Conservation (phyloP, 2,888 invertebrate species). For the Drosophila conformis region DNA sequence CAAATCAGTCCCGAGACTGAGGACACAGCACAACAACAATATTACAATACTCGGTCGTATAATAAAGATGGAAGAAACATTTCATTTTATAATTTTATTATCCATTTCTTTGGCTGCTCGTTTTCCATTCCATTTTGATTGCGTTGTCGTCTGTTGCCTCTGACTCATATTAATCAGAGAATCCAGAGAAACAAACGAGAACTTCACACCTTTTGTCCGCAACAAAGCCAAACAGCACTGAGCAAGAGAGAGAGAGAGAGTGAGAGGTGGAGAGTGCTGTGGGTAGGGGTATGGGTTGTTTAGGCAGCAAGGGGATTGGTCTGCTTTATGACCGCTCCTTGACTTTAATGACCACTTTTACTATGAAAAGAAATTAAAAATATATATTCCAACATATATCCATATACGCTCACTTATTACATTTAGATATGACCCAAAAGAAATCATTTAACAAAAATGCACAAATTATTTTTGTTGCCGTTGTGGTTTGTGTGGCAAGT, state of each 20-base stretch:
- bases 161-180: constrained; percentile 63
- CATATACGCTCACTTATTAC: constrained; percentile 59
- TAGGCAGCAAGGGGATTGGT: constrained; percentile 49
- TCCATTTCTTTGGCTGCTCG: constrained; percentile 57
- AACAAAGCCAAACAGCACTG: constrained; percentile 43
- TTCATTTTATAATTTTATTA: constrained; percentile 70
- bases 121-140: constrained; percentile 54
- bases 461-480: constrained; percentile 45
- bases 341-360: constrained; percentile 73
- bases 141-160: constrained; percentile 54
- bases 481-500: constrained; percentile 50
- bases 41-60: constrained; percentile 37
- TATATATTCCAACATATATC: constrained; percentile 30
- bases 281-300: constrained; percentile 7
- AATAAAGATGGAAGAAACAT: constrained; percentile 63
- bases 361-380: constrained; percentile 73
- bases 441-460: constrained; percentile 72
- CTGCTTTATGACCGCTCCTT: constrained; percentile 65
- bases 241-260: constrained; percentile 1
- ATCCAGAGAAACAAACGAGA: constrained; percentile 49
- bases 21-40: constrained; percentile 13
- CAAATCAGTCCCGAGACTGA: constrained; percentile 27
- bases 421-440: constrained; percentile 67
- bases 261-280: neutral
- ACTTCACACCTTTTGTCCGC: constrained; percentile 77